These are phyloP conservation scores for Cyprinella venusta DNA, from an alignment of 2,797 vertebrate species.

Conservation along the genomic window DNA sequence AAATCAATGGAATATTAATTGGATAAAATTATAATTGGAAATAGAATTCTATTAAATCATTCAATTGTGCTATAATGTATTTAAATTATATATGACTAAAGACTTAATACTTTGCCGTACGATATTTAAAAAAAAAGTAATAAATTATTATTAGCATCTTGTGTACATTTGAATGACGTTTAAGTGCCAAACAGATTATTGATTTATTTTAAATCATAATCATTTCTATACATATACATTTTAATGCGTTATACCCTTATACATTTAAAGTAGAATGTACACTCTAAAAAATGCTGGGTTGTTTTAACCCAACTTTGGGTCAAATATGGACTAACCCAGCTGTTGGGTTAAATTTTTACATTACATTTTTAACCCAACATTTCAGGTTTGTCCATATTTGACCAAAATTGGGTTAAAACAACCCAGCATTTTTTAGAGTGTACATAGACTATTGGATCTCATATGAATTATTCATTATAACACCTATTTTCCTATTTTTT, in stretches of 20 bases:
- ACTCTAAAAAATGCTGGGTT: too few species aligned
- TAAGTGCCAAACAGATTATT: not conserved
- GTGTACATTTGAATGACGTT: not conserved
- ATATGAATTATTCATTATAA: not conserved
- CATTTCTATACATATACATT: not conserved
- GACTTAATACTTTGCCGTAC: not conserved
- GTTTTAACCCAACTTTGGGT: too few species aligned
- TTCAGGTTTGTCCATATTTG: too few species aligned
- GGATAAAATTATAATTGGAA: not conserved
- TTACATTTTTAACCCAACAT: too few species aligned
- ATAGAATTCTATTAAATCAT: not conserved
- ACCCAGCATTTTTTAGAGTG: too few species aligned
- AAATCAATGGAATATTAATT: not conserved
- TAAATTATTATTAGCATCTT: not conserved
- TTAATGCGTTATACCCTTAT: not conserved
- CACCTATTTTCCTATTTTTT: not conserved
- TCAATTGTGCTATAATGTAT: not conserved
- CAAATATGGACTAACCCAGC: too few species aligned
- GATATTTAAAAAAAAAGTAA: conserved; percentile 14
- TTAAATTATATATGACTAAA: not conserved
- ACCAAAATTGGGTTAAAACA: too few species aligned
- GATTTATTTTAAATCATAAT: not conserved
- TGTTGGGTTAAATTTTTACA: too few species aligned
- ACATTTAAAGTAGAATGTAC: not conserved
- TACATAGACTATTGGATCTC: not conserved